Evolutionary conservation across 1,140 invertebrate genomes (phyloP), one percentile per base, ranked within the genome.

Genomic region (Maconellicoccus hirsutus): DNA sequence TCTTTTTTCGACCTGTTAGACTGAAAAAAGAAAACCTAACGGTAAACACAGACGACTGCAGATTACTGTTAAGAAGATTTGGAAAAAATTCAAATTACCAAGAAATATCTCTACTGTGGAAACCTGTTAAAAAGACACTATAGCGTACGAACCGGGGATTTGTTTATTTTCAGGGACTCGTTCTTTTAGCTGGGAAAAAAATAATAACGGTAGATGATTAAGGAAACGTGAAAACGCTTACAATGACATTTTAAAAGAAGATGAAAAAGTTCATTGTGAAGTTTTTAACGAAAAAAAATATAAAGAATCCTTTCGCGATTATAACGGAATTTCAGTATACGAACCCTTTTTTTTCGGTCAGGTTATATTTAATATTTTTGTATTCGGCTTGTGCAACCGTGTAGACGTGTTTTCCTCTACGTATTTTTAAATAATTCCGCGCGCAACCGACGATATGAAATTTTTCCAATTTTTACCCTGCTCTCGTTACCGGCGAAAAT

Each of bases 321-420:
- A 52, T 52, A 52, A 52, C 42, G 42, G 42, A 19, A 52, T 52
- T 52, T 52, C n/a, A 33, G 42, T 52, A 52, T 16, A 52, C 42
- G 42, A 14, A 52, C 10, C 42, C 42, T 19, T 52, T 52, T 52
- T 52, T 52, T 52, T 19, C 42, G 12, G 12, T 14, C n/a, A 52
- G 42, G 42, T 52, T 52, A 52, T 52, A 52, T 52, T 52, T 52
- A 52, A 52, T 52, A 52, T 52, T 52, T 52, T 52, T 52, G 42
- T 52, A 52, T 52, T 52, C n/a, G 42, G 42, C n/a, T 16, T 4
- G 42, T 19, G 42, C 10, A 52, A 52, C 29, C 29, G 29, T 6
- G n/a, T 16, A 52, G 42, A 52, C 42, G 42, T 19, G 42, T 52
- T 52, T 19, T 52, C n/a, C n/a, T 52, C 29, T 33, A 33, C 29